phyloP scores from a whole-genome alignment of 2,113 vertebrate species.

The Pterocles gutturalis region DNA sequence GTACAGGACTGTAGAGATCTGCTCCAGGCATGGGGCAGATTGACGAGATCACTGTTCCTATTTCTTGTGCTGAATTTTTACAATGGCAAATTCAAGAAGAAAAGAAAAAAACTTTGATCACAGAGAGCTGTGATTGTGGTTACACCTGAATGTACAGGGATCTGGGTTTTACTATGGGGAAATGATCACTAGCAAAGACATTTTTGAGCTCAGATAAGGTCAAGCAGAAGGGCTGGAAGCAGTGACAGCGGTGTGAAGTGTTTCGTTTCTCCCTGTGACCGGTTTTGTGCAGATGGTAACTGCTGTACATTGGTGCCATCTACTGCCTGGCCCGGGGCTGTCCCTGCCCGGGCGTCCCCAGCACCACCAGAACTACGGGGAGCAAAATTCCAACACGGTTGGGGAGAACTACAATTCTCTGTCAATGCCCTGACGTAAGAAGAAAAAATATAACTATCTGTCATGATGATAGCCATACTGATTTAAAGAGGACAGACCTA shows the following conservation, averaged over 20 bases:
- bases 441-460: background rate
- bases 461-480: background rate
- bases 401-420: background rate
- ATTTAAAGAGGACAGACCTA: background rate
- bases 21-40: background rate
- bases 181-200: background rate
- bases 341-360: background rate
- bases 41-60: background rate
- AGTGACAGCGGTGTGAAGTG: background rate
- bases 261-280: background rate
- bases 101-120: background rate
- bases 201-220: background rate
- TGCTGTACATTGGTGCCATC: slow-evolving; percentile 63
- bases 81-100: background rate
- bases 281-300: background rate
- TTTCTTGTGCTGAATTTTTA: background rate
- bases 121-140: background rate
- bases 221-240: background rate
- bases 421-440: background rate
- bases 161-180: background rate
- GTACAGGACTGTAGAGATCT: background rate
- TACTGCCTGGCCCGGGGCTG: slow-evolving; percentile 20
- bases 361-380: background rate
- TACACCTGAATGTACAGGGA: background rate
- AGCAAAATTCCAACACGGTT: background rate